These are phyloP conservation scores for Cosmopolites sordidus DNA, from an alignment of 2,888 invertebrate species.

Conservation along the genomic window DNA sequence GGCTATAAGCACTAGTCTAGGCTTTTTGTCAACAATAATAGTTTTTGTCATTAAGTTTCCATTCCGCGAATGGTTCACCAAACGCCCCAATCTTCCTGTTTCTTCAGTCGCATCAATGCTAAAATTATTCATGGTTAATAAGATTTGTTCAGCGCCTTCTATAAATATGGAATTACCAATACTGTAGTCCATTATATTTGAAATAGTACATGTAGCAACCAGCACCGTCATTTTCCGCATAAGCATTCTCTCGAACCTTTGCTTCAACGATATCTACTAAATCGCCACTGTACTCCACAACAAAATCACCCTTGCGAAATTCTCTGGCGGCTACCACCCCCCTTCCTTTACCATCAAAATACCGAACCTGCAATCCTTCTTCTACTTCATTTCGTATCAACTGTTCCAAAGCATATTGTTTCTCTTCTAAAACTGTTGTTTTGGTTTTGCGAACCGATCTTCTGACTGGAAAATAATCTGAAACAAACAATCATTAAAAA, in stretches of 20 bases:
- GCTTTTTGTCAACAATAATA: conserved; percentile 68
- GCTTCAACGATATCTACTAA: conserved; percentile 81
- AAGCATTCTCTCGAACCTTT: conserved; percentile 73
- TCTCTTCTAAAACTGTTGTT: conserved; percentile 78
- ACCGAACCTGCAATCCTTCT: conserved; percentile 74
- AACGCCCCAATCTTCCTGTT: conserved; percentile 79
- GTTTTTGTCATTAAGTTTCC: conserved; percentile 90
- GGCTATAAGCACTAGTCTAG: conserved; percentile 85
- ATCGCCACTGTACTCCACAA: conserved; percentile 95
- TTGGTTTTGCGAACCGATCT: conserved; percentile 83
- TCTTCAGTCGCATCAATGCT: conserved; percentile 97
- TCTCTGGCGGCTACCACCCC: conserved; percentile 80
- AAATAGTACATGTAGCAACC: conserved; percentile 99
- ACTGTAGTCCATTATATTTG: conserved; percentile 81
- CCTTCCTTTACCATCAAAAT: conserved; percentile 84
- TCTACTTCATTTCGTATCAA: conserved; percentile 72
- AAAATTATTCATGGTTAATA: conserved; percentile 32
- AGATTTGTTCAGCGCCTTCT: too few relatives aligned
- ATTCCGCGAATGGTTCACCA: conserved; percentile 93
- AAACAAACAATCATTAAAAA: not conserved
- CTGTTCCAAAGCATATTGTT: conserved; percentile 73
- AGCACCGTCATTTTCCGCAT: conserved; percentile 78
- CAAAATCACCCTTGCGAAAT: conserved; percentile 88
- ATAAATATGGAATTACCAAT: conserved; percentile 67
- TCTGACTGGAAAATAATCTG: conserved; percentile 82